Evolutionary conservation across 2,888 invertebrate genomes (phyloP).

Genomic region (Leucania comma): DNA sequence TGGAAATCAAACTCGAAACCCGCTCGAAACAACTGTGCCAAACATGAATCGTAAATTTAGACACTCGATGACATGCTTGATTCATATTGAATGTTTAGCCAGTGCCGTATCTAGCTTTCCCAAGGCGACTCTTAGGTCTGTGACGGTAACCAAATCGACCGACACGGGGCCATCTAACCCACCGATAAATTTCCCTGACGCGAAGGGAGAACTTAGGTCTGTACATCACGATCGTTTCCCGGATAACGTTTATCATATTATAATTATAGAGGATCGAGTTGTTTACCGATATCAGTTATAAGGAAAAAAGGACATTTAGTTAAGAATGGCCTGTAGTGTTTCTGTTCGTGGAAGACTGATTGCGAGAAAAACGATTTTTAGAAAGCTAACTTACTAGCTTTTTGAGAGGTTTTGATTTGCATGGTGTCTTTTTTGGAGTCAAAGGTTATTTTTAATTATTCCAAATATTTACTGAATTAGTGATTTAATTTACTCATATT

Average conservation of each 20-base stretch:
- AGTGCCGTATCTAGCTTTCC: background rate
- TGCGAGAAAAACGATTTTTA: too few species aligned
- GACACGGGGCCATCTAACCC: slow-evolving; percentile 40
- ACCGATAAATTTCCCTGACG: slow-evolving; percentile 51
- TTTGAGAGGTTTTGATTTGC: too few species aligned
- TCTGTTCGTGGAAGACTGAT: background rate
- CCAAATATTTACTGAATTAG: too few species aligned
- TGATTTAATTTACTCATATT: too few species aligned
- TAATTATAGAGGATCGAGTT: slow-evolving; percentile 13
- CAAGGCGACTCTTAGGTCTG: background rate
- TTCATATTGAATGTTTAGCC: background rate
- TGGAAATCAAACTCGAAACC: too few species aligned
- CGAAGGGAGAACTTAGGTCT: slow-evolving; percentile 42
- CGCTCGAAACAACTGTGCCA: too few species aligned
- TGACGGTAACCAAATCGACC: slow-evolving; percentile 55
- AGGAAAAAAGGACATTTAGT: background rate
- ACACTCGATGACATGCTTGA: too few species aligned
- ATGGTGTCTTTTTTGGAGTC: too few species aligned
- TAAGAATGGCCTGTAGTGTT: slow-evolving; percentile 6
- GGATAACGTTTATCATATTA: slow-evolving; percentile 53
- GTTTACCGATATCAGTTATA: slow-evolving; percentile 5
- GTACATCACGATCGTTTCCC: slow-evolving; percentile 44
- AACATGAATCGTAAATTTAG: too few species aligned
- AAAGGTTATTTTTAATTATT: too few species aligned
- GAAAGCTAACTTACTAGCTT: too few species aligned